These are phyloP conservation scores for Oxytorus armatus DNA, from an alignment of 2,888 invertebrate species.

Conservation along the genomic window DNA sequence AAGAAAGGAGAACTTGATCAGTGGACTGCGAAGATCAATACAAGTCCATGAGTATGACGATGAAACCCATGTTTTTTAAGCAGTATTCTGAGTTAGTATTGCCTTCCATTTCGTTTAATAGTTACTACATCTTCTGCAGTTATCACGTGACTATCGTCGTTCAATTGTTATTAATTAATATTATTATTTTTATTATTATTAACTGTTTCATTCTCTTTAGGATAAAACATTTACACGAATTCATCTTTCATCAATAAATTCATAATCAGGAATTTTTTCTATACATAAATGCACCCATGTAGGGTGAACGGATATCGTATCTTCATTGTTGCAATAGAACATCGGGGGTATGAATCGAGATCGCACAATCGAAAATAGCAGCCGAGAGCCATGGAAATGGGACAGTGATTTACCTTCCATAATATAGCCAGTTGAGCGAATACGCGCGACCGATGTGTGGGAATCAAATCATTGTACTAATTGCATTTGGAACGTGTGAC, in stretches of 20 bases:
- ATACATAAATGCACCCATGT: neutral
- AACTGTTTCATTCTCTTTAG: no score
- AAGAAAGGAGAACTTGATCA: no score
- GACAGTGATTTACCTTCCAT: slow-evolving; percentile 49
- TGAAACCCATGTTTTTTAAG: no score
- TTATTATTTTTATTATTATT: no score
- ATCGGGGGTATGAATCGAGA: slow-evolving; percentile 38
- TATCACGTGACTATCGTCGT: no score
- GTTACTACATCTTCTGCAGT: no score
- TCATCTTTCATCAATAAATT: neutral
- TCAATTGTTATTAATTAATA: no score
- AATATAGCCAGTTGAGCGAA: slow-evolving; percentile 26
- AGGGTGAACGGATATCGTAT: slow-evolving; percentile 9
- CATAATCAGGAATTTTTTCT: neutral
- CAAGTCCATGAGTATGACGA: no score
- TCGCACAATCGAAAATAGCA: slow-evolving; percentile 33
- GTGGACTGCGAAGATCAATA: no score
- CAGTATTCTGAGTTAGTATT: no score
- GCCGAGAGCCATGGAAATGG: slow-evolving; percentile 46
- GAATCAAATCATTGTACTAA: slow-evolving; percentile 67
- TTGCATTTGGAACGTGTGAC: slow-evolving; percentile 69
- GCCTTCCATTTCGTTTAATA: no score
- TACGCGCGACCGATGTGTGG: slow-evolving; percentile 50
- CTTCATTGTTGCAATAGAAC: slow-evolving; percentile 23
- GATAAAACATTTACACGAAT: no score